Evolutionary conservation across 2,113 vertebrate genomes (phyloP).

Genomic region (Sardina pilchardus): DNA sequence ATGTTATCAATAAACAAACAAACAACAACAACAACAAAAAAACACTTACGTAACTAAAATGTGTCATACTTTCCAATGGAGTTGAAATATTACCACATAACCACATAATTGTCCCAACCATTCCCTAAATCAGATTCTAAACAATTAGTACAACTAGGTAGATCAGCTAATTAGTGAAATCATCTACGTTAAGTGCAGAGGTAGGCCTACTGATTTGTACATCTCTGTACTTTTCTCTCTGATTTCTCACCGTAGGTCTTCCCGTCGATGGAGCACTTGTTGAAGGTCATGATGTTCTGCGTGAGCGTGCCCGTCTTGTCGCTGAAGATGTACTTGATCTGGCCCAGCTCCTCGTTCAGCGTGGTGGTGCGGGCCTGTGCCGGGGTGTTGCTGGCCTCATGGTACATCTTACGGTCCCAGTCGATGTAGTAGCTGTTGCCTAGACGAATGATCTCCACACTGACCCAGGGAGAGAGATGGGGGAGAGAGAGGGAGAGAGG

Average conservation of each 20-base stretch:
- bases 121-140: too few species aligned
- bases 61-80: too few species aligned
- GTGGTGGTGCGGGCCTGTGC: conserved; percentile 92
- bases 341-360: conserved; percentile 93
- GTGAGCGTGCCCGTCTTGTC: conserved; percentile 98
- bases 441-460: conserved; percentile 93
- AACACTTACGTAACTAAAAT: too few species aligned
- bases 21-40: too few species aligned
- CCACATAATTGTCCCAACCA: too few species aligned
- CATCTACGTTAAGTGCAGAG: too few species aligned
- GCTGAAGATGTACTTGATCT: conserved; percentile 95
- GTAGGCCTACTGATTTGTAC: too few species aligned
- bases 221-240: not conserved
- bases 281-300: conserved; percentile 96
- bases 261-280: conserved; percentile 89
- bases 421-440: conserved; percentile 94
- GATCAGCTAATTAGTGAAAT: too few species aligned
- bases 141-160: too few species aligned
- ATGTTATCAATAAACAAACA: too few species aligned
- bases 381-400: conserved; percentile 77
- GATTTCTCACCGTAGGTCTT: conserved; percentile 78
- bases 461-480: conserved; percentile 45
- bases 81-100: too few species aligned
- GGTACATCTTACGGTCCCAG: conserved; percentile 97
- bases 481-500: not conserved